Evolutionary conservation across 2,888 invertebrate genomes (phyloP).

Genomic region (Eurytoma adleriae): DNA sequence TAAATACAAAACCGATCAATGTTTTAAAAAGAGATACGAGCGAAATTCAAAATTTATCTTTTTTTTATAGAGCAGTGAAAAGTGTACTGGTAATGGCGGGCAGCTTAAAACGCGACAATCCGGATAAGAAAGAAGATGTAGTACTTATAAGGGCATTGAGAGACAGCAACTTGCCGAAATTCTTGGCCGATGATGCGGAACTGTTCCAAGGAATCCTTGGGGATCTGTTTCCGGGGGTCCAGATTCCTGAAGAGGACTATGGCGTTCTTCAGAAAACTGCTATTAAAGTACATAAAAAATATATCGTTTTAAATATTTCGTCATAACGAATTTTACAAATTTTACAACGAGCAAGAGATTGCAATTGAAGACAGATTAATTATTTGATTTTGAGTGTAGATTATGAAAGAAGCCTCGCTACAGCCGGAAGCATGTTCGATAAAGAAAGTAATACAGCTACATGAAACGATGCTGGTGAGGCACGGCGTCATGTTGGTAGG

Average conservation of each 20-base stretch:
- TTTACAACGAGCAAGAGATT: too few relatives aligned
- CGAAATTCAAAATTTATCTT: too few relatives aligned
- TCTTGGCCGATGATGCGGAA: slow-evolving; percentile 89
- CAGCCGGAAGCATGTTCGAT: slow-evolving; percentile 84
- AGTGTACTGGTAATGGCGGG: slow-evolving; percentile 96
- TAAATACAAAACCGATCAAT: too few relatives aligned
- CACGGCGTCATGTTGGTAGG: slow-evolving; percentile 96
- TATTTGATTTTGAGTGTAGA: slow-evolving; percentile 53
- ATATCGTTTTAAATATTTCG: neutral
- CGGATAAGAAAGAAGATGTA: slow-evolving; percentile 89
- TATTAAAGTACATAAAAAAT: slow-evolving; percentile 56
- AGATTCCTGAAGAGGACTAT: slow-evolving; percentile 88
- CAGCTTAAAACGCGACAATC: slow-evolving; percentile 89
- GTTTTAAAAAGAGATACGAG: too few relatives aligned
- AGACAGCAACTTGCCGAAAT: slow-evolving; percentile 94
- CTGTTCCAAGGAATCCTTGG: slow-evolving; percentile 91
- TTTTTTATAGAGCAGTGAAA: slow-evolving; percentile 85
- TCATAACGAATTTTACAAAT: neutral
- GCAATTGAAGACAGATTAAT: neutral
- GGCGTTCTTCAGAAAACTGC: slow-evolving; percentile 84
- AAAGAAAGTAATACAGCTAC: slow-evolving; percentile 88
- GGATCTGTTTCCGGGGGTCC: slow-evolving; percentile 92
- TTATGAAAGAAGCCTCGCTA: slow-evolving; percentile 80
- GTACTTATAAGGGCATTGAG: slow-evolving; percentile 90
- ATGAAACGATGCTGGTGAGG: slow-evolving; percentile 93